Evolutionary conservation across 2,113 vertebrate genomes (phyloP).

Genomic region (Neoarius graeffei): DNA sequence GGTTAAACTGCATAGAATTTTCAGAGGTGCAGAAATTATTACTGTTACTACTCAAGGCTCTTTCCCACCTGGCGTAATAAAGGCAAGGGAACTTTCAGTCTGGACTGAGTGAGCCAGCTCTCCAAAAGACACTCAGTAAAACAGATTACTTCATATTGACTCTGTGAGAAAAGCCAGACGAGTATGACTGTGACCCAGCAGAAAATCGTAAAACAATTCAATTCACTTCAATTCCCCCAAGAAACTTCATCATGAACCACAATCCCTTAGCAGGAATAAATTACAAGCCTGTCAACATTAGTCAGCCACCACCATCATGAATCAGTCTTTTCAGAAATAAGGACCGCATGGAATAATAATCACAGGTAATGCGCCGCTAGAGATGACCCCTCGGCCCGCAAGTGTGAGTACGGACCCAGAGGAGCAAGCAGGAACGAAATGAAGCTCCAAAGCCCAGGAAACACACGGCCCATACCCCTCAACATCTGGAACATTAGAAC

Average conservation of each 20-base stretch:
- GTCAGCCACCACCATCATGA: slow-evolving; percentile 30
- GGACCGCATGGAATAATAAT: slow-evolving; percentile 28
- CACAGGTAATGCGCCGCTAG: slow-evolving; percentile 30
- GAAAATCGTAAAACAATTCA: slow-evolving; percentile 28
- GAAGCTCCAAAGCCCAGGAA: slow-evolving; percentile 7
- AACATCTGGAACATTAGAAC: slow-evolving; percentile 47
- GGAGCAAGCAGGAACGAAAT: slow-evolving; percentile 26
- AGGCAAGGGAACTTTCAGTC: not conserved
- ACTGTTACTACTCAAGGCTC: not conserved
- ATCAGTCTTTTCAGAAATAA: slow-evolving; percentile 38
- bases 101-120: not conserved
- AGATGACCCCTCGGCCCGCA: not conserved
- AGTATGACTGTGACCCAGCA: not conserved
- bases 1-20: not conserved
- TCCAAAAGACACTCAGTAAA: not conserved
- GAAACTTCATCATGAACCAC: not conserved
- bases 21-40: not conserved
- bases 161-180: slow-evolving; percentile 7
- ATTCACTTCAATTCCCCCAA: slow-evolving; percentile 4
- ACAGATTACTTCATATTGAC: slow-evolving; percentile 9
- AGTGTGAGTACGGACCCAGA: slow-evolving; percentile 18
- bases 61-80: not conserved
- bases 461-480: not conserved
- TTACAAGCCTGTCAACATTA: slow-evolving; percentile 20
- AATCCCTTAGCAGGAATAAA: slow-evolving; percentile 31